phyloP scores from a whole-genome alignment of 2,113 vertebrate species.

The Ovibos moschatus region DNA sequence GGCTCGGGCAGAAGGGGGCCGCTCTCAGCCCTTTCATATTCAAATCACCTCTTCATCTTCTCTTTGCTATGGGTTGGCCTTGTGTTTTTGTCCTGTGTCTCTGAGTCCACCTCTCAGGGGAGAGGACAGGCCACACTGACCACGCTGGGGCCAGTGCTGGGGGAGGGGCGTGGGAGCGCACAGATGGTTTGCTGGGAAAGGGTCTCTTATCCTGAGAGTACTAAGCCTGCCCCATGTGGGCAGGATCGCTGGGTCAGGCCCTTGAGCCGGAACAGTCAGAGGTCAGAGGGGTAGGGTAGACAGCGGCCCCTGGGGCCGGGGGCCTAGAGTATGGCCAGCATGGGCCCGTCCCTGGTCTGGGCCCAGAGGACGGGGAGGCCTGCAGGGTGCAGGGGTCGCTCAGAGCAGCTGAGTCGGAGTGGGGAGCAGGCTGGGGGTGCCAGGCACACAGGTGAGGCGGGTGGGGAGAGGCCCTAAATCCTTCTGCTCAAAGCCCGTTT shows the following conservation, averaged over 20 bases:
- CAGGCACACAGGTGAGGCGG: fast-evolving
- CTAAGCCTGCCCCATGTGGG: fast-evolving
- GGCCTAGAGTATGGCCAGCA: neutral
- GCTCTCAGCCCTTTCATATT: neutral
- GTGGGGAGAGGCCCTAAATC: fast-evolving
- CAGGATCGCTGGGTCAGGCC: neutral
- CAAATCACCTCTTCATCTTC: constrained; percentile 3
- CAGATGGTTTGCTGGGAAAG: neutral
- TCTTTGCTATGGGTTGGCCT: neutral
- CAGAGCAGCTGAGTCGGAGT: fast-evolving
- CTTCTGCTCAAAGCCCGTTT: fast-evolving
- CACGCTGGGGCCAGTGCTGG: neutral
- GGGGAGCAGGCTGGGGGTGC: neutral
- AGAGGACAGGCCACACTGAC: neutral
- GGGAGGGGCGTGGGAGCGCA: neutral
- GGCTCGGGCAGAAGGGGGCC: neutral
- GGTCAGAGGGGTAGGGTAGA: neutral
- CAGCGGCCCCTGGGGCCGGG: neutral
- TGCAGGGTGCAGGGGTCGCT: no score
- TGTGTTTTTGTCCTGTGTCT: neutral
- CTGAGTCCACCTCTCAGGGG: neutral
- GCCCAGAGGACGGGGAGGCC: fast-evolving
- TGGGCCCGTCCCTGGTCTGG: neutral
- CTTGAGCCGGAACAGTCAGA: neutral
- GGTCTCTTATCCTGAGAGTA: neutral